Evolutionary conservation across 1,140 invertebrate genomes (phyloP), one percentile per base, ranked within the genome.

Genomic region (Diuraphis noxia): DNA sequence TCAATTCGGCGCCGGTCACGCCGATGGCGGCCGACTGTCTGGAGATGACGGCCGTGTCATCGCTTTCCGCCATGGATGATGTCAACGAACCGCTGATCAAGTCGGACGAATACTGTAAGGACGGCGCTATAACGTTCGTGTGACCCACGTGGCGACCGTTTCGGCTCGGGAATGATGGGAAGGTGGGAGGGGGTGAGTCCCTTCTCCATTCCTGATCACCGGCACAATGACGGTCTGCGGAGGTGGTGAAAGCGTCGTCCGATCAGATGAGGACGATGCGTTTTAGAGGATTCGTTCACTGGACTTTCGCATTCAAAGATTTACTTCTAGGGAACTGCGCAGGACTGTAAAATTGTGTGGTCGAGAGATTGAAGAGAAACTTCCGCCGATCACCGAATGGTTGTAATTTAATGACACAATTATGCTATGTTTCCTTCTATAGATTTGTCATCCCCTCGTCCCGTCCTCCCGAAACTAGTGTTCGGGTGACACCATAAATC

Each of bases 1-100:
- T 91, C 0, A 91, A 91, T 9, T 91, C 89, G n/a, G 89, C 89
- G 5, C 89, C 89, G 25, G 89, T 91, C 36, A 81, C 89, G n/a
- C 89, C 89, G 34, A 91, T 91, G 89, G 77, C 56, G 2, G 89
- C 89, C 13, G 89, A 91, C 10, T 91, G 89, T 46, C 30, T 81
- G 19, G 89, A 91, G 23, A 91, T 91, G 89, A 91, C 72, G 34
- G 63, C 30, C 23, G 30, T 90, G 23, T 81, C 72, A 1, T 52
- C 36, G n/a, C n/a, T 25, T 9, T 82, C n/a, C 21, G 43, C 30
- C 10, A 40, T 52, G 77, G 89, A 91, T 41, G 89, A 91, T 13
- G 89, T 91, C 34, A 91, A 91, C 43, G 89, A 91, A 25, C 89
- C 89, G 46, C 17, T 91, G 23, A 81, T 91, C 9, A 41, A 34